A percentile compares a stretch with the other conserved stretches of the same genome.
Evolutionary conservation across 1,140 invertebrate species (phyloP).

Genomic region (Caenorhabditis inopinata): DNA sequence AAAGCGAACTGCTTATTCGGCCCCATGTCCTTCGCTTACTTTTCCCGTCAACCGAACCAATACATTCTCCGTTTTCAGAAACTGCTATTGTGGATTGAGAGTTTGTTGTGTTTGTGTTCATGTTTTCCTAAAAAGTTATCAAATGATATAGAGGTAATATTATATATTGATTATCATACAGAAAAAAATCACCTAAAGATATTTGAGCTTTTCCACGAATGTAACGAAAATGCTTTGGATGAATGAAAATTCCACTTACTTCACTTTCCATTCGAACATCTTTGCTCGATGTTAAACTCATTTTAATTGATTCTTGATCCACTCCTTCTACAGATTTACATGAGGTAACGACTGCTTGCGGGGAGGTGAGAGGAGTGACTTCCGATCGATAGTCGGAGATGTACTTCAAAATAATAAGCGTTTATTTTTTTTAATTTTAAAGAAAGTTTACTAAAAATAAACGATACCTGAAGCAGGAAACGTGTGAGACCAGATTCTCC

Average conservation of each 20-base stretch:
- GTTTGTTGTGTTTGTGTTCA: constrained; percentile 8
- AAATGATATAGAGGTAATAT: too few relatives aligned
- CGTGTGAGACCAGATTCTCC: too few relatives aligned
- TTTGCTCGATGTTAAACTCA: not conserved
- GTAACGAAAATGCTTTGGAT: too few relatives aligned
- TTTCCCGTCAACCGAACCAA: not conserved
- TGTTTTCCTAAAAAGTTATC: not conserved
- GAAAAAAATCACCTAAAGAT: too few relatives aligned
- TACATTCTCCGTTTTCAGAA: not conserved
- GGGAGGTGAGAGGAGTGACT: not conserved
- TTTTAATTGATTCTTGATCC: not conserved
- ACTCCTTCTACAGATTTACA: not conserved
- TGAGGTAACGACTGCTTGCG: not conserved
- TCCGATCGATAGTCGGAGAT: not conserved
- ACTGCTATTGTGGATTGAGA: not conserved
- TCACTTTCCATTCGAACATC: not conserved
- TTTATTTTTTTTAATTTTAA: too few relatives aligned
- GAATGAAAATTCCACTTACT: too few relatives aligned
- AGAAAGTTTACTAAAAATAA: too few relatives aligned
- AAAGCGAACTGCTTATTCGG: not conserved
- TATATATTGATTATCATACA: too few relatives aligned
- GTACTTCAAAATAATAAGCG: not conserved
- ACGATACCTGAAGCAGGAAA: too few relatives aligned
- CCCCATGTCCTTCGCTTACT: constrained; percentile 14
- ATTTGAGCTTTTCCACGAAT: too few relatives aligned